These are phyloP conservation scores for Xyrichtys novacula DNA, from an alignment of 2,797 vertebrate species.

Conservation along the genomic window DNA sequence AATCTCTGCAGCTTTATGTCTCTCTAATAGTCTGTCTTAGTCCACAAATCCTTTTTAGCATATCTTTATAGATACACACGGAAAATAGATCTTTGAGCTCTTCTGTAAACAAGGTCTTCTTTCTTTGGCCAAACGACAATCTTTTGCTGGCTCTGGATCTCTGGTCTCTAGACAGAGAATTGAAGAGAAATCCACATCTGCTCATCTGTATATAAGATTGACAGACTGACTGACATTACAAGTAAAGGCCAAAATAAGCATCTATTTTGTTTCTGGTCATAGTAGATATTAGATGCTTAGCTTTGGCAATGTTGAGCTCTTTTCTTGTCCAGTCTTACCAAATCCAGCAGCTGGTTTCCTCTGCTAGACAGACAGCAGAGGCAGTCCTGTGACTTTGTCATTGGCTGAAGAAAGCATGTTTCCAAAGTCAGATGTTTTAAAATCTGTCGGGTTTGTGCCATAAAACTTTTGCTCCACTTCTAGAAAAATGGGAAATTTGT, in stretches of 20 bases:
- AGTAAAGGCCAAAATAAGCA: not conserved
- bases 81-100: not conserved
- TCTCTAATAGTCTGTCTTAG: not conserved
- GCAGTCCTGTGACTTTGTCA: no score
- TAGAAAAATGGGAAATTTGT: no score
- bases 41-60: not conserved
- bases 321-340: no score
- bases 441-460: no score
- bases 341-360: not conserved
- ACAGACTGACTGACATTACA: no score
- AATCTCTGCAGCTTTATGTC: slow-evolving; percentile 3
- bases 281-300: no score
- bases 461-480: no score
- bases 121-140: not conserved
- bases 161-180: not conserved
- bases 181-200: slow-evolving; percentile 1
- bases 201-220: not conserved
- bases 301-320: no score
- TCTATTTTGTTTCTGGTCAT: not conserved
- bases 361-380: not conserved
- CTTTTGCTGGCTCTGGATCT: not conserved
- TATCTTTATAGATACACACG: not conserved
- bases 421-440: no score
- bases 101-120: not conserved
- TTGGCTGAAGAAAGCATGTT: no score